Evolutionary conservation across 2,888 invertebrate species (phyloP).

Genomic region (Sericinus montela): DNA sequence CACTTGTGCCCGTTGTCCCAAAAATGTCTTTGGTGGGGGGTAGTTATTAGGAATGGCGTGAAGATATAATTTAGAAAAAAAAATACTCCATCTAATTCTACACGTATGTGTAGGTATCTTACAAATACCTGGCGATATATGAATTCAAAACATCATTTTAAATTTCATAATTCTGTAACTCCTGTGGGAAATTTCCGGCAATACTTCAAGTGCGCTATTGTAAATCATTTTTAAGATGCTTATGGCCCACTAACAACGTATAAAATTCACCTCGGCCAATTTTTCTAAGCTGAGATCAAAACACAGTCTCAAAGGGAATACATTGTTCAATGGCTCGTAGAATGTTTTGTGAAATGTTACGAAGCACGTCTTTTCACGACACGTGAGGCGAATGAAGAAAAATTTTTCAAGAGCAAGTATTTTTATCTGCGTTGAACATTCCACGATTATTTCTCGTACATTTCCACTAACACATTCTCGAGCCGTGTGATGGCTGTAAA

Average conservation of each 20-base stretch:
- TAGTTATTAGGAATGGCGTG: too few relatives aligned
- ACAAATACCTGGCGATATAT: too few relatives aligned
- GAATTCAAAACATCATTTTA: not conserved
- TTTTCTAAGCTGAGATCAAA: not conserved
- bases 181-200: conserved; percentile 2
- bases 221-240: conserved; percentile 2
- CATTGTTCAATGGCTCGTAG: conserved; percentile 5
- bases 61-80: too few relatives aligned
- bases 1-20: too few relatives aligned
- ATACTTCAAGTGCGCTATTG: not conserved
- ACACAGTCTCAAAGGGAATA: not conserved
- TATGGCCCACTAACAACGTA: not conserved
- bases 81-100: too few relatives aligned
- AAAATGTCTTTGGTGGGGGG: too few relatives aligned
- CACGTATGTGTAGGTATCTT: too few relatives aligned
- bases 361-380: not conserved
- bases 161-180: not conserved
- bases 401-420: not conserved
- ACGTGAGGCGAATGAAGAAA: conserved; percentile 2
- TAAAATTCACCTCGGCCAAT: not conserved
- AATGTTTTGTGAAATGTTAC: conserved; percentile 3
- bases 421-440: not conserved
- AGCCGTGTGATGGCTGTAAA: too few relatives aligned
- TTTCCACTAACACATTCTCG: too few relatives aligned
- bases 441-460: too few relatives aligned